These are phyloP conservation scores for Drosophila pandora DNA, from an alignment of 1,140 invertebrate species.

Conservation along the genomic window DNA sequence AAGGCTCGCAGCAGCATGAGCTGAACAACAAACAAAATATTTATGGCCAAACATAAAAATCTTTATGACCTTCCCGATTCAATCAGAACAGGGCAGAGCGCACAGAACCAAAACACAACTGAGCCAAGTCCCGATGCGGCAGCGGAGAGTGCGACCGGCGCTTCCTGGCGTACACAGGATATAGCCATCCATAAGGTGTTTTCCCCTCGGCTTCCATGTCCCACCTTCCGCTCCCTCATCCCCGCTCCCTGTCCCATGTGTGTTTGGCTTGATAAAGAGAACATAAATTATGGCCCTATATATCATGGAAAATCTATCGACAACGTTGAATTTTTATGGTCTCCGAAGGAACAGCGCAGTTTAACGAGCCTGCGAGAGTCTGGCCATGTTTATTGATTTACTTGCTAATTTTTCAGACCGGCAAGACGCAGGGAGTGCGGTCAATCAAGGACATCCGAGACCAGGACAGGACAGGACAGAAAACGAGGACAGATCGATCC, in stretches of 20 bases:
- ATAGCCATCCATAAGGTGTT: constrained; percentile 53
- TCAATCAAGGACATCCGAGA: constrained; percentile 61
- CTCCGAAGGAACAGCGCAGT: constrained; percentile 38
- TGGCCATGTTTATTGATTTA: constrained; percentile 55
- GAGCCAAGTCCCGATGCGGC: constrained; percentile 35
- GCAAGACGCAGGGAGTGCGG: constrained; percentile 33
- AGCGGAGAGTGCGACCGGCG: constrained; percentile 18
- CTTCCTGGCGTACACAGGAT: constrained; percentile 46
- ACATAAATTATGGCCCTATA: constrained; percentile 49
- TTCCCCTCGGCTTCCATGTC: constrained; percentile 10
- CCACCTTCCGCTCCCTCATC: neutral
- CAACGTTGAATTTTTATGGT: constrained; percentile 50
- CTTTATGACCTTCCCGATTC: constrained; percentile 51
- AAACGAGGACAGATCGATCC: constrained; percentile 4
- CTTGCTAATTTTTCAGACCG: constrained; percentile 39
- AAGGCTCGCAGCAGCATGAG: constrained; percentile 28
- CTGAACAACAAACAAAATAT: constrained; percentile 48
- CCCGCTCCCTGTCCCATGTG: constrained; percentile 24
- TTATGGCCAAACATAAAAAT: constrained; percentile 49
- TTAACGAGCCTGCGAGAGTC: constrained; percentile 49
- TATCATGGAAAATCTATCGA: constrained; percentile 52
- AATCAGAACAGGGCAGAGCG: constrained; percentile 32
- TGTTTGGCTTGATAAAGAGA: constrained; percentile 46
- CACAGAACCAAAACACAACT: constrained; percentile 22
- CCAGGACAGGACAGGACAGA: neutral